These are phyloP conservation scores for Albula glossodonta DNA, from an alignment of 2,113 vertebrate species.

Conservation along the genomic window DNA sequence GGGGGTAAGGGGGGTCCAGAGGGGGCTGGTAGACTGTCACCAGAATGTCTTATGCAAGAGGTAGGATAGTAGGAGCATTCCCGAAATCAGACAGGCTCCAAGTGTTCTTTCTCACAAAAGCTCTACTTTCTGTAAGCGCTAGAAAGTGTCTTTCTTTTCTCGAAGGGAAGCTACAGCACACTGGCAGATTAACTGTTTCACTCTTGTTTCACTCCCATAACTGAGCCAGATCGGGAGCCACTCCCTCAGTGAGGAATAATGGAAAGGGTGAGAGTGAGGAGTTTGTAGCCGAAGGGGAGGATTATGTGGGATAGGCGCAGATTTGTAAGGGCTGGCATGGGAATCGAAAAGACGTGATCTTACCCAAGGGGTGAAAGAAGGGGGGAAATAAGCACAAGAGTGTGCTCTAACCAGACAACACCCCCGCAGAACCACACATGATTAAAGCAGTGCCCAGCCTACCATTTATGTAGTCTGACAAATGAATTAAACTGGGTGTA, in stretches of 20 bases:
- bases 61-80: background rate
- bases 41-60: background rate
- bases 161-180: conserved; percentile 29
- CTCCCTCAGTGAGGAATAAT: conserved; percentile 5
- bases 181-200: conserved; percentile 27
- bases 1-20: conserved; percentile 21
- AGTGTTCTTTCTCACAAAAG: conserved; percentile 66
- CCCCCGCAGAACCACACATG: conserved; percentile 30
- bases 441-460: conserved; percentile 1
- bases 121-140: conserved; percentile 57
- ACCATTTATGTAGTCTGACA: background rate
- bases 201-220: conserved; percentile 37
- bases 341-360: background rate
- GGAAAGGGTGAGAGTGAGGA: conserved; percentile 4
- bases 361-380: background rate
- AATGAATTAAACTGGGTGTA: background rate
- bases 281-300: conserved; percentile 33
- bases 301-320: conserved; percentile 25
- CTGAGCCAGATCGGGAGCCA: conserved; percentile 3
- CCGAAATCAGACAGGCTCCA: conserved; percentile 55
- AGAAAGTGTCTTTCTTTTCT: conserved; percentile 50
- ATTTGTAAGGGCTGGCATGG: conserved; percentile 40
- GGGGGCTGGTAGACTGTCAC: conserved; percentile 25
- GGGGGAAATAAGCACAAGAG: conserved; percentile 38
- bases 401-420: conserved; percentile 42